Evolutionary conservation across 2,888 invertebrate species (phyloP), one percentile per base, ranked within the genome.

Genomic region (Cremastobaeus sp.): DNA sequence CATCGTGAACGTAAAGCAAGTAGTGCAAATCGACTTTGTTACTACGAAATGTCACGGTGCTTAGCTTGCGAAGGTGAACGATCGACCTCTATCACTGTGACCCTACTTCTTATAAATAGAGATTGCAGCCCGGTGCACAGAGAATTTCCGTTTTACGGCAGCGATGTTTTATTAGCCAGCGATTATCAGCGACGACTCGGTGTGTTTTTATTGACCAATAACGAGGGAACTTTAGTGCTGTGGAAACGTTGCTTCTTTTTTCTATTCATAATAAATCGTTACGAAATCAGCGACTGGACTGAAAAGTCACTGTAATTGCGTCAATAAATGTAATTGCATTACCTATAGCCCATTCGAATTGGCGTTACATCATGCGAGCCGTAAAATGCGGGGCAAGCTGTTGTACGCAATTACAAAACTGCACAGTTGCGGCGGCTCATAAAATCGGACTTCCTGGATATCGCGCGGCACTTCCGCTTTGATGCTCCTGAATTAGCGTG

Each of bases 11-110:
- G 43, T 11, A 18, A 30, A 11, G 48, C 41, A 66, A 57, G 48
- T 66, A 48, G 57, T 47, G 65, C 55, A 48, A 47, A 45, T 55
- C 37, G 47, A 54, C 62, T 54, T 66, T 48, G 66, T 57, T 48
- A 66, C 66, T 35, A 48, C 18, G 41, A 66, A 65, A 48, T 47
- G 55, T 55, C 28, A 66, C 39, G 47, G 43, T 45, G 9, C 17
- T 45, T 37, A 18, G 30, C 37, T 12, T 14, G 34, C 39, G 65
- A 55, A 55, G 52, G 65, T 65, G 45, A 54, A 65, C 45, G 54
- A 65, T 65, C 65, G 54, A 37, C 54, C 54, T 64, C 54, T 47
- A 65, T 65, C 54, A 39, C 28, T 18, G 47, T 18, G 35, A 54
- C 54, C 47, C 25, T 32, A 28, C 20, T 64, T 34, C 30, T 18